A percentile compares a stretch with the other conserved stretches of the same genome.
These are phyloP conservation scores for Tapirus indicus DNA, from an alignment of 2,797 vertebrate species.

Conservation along the genomic window DNA sequence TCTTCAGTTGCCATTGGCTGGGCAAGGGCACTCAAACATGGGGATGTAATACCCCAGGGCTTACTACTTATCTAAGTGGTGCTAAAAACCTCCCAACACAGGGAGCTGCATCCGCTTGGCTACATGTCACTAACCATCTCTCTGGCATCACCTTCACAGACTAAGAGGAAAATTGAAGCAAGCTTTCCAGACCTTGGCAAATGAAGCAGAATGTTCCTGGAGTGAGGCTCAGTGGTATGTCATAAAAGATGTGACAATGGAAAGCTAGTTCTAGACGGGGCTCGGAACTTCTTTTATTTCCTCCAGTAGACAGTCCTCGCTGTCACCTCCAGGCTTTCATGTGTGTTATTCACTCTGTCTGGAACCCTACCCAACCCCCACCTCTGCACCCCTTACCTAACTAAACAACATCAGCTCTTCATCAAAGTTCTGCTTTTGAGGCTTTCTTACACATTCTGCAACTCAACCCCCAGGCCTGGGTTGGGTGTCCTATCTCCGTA, in stretches of 20 bases:
- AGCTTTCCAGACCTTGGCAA: constrained; percentile 1
- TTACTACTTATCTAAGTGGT: background rate
- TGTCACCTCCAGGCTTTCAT: background rate
- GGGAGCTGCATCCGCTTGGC: background rate
- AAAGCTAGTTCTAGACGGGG: background rate
- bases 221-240: background rate
- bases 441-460: background rate
- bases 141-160: background rate
- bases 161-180: background rate
- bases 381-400: background rate
- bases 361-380: background rate
- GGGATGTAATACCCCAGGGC: background rate
- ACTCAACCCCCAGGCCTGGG: background rate
- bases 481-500: background rate
- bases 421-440: background rate
- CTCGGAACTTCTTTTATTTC: background rate
- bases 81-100: background rate
- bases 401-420: background rate
- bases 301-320: background rate
- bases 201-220: background rate
- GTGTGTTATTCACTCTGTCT: background rate
- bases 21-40: background rate
- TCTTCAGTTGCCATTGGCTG: background rate
- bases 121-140: background rate
- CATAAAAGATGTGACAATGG: background rate